Percentiles rank a stretch among this genome's conserved stretches.
Evolutionary conservation across 2,888 invertebrate genomes (phyloP).

Genomic region (Chrysotoxum bicinctum): DNA sequence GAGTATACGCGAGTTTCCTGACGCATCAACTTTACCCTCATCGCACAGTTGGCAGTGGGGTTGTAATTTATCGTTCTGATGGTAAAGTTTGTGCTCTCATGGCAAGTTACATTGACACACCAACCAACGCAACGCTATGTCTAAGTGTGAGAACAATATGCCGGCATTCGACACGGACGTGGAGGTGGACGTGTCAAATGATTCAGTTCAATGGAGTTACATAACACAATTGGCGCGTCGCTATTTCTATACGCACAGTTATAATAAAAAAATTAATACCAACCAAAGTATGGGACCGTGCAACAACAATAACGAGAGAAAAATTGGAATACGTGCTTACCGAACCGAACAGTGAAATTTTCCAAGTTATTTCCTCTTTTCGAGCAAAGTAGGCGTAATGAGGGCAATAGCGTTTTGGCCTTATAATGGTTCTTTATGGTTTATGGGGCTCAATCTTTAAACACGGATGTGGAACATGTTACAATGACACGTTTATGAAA

Average conservation of each 20-base stretch:
- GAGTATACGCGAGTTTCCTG: conserved; percentile 32
- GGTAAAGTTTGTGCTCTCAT: conserved; percentile 33
- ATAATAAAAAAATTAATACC: conserved; percentile 65
- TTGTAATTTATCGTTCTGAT: conserved; percentile 61
- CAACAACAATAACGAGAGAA: conserved; percentile 9
- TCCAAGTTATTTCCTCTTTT: conserved; percentile 52
- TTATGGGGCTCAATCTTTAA: conserved; percentile 17
- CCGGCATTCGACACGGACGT: conserved; percentile 1
- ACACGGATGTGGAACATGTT: conserved; percentile 17
- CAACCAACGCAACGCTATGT: neutral
- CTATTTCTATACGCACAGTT: conserved; percentile 14
- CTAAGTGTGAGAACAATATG: conserved; percentile 10
- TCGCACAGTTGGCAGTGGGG: conserved; percentile 43
- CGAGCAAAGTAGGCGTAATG: conserved; percentile 57
- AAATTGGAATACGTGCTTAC: conserved; percentile 51
- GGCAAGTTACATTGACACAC: neutral
- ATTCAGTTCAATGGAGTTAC: conserved; percentile 54
- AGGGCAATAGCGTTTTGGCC: conserved; percentile 51
- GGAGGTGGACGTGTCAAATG: conserved; percentile 59
- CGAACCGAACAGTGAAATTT: conserved; percentile 30
- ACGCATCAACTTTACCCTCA: conserved; percentile 55
- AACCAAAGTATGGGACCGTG: neutral
- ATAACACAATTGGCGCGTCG: conserved; percentile 5
- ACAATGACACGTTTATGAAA: conserved; percentile 51
- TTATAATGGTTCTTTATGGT: conserved; percentile 49